Evolutionary conservation across 2,888 invertebrate genomes (phyloP).

Genomic region (Tetanocera ferruginea): DNA sequence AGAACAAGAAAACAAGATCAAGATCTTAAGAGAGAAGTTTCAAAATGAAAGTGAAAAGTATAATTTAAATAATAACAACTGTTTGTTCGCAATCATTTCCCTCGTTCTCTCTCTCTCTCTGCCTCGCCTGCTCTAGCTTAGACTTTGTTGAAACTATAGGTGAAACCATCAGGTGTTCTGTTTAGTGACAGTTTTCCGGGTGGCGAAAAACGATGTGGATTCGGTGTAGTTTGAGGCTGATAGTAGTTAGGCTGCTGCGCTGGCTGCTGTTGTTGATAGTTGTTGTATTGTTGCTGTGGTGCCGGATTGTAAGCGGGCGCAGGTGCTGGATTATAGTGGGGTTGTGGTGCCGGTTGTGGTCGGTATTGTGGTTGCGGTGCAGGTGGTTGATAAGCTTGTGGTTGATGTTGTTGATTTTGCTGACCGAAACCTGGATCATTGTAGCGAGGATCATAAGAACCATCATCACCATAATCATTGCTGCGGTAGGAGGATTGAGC

Average conservation of each 20-base stretch:
- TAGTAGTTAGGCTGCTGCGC: constrained; percentile 68
- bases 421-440: constrained; percentile 66
- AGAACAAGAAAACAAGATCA: background rate
- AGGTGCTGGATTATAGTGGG: constrained; percentile 59
- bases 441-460: constrained; percentile 69
- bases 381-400: constrained; percentile 67
- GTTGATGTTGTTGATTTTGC: constrained; percentile 65
- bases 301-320: constrained; percentile 51
- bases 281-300: constrained; percentile 67
- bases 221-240: constrained; percentile 74
- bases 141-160: constrained; percentile 85
- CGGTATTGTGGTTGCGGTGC: constrained; percentile 69
- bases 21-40: background rate
- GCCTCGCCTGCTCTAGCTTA: constrained; percentile 48
- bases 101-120: constrained; percentile 60
- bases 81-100: constrained; percentile 45
- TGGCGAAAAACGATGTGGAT: constrained; percentile 83
- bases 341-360: constrained; percentile 66
- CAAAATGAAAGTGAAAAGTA: constrained; percentile 2
- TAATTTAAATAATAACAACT: background rate
- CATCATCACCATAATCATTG: constrained; percentile 66
- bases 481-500: constrained; percentile 66
- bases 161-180: constrained; percentile 89
- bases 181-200: constrained; percentile 89
- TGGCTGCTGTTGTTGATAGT: constrained; percentile 58